phyloP scores from a whole-genome alignment of 2,797 vertebrate genomes.

The Glossophaga mutica region DNA sequence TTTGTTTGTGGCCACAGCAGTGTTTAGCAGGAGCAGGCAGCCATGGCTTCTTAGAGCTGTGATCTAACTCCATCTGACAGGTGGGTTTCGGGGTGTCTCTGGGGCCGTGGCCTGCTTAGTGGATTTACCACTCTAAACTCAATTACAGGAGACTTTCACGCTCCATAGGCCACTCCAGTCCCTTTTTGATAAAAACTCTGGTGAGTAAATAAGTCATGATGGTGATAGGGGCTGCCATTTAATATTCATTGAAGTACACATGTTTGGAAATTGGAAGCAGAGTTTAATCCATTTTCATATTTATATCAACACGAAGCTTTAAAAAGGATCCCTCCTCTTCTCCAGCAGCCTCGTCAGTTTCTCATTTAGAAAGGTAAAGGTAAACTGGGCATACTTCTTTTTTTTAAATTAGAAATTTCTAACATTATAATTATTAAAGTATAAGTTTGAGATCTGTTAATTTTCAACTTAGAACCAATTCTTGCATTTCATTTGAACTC shows the following conservation, averaged over 20 bases:
- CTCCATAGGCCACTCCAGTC: slow-evolving; percentile 84
- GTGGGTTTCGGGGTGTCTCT: slow-evolving; percentile 93
- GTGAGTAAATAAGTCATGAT: slow-evolving; percentile 86
- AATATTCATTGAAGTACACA: slow-evolving; percentile 88
- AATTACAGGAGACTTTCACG: slow-evolving; percentile 86
- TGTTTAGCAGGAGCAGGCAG: slow-evolving; percentile 79
- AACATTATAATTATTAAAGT: slow-evolving; percentile 35
- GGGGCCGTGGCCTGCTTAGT: slow-evolving; percentile 89
- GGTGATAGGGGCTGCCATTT: slow-evolving; percentile 84
- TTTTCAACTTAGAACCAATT: slow-evolving; percentile 36
- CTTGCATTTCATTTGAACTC: slow-evolving; percentile 36
- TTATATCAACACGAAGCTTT: slow-evolving; percentile 93
- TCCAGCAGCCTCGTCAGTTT: slow-evolving; percentile 67
- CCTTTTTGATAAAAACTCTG: slow-evolving; percentile 84
- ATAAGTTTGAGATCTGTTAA: slow-evolving; percentile 29
- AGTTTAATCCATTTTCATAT: slow-evolving; percentile 91
- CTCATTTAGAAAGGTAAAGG: slow-evolving; percentile 71
- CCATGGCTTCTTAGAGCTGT: slow-evolving; percentile 86
- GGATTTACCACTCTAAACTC: slow-evolving; percentile 87
- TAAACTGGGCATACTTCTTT: slow-evolving; percentile 58
- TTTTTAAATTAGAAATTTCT: slow-evolving; percentile 58
- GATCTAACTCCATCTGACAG: slow-evolving; percentile 96
- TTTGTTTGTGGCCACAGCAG: slow-evolving; percentile 75
- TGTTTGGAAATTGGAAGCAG: slow-evolving; percentile 88
- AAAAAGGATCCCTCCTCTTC: slow-evolving; percentile 80